These are phyloP conservation scores for Steinernema khuongi DNA, from an alignment of 1,140 invertebrate genomes.

Conservation along the genomic window DNA sequence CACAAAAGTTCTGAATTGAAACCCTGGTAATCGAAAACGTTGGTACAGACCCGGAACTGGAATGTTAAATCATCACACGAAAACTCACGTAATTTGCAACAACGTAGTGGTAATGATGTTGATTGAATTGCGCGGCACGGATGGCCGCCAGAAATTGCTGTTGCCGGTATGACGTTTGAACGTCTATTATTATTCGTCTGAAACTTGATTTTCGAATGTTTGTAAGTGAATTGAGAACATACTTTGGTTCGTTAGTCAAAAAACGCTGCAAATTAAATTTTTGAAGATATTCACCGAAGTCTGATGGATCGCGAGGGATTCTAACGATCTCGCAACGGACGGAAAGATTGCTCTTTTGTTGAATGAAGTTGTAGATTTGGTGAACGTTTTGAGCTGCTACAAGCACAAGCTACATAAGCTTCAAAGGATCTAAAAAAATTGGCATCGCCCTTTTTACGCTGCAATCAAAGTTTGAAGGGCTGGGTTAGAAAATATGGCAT, in stretches of 20 bases:
- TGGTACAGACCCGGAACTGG: too few relatives aligned
- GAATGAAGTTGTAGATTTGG: constrained; percentile 41
- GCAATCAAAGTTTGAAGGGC: too few relatives aligned
- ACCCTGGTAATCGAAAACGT: too few relatives aligned
- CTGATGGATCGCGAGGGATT: constrained; percentile 42
- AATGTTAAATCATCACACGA: neutral
- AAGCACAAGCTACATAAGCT: neutral
- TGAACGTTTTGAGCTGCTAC: constrained; percentile 47
- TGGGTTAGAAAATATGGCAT: too few relatives aligned
- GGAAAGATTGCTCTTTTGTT: constrained; percentile 43
- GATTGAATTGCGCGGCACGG: constrained; percentile 56
- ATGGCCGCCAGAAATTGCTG: constrained; percentile 54
- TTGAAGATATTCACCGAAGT: constrained; percentile 51
- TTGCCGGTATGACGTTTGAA: constrained; percentile 42
- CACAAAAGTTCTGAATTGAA: too few relatives aligned
- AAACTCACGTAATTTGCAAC: constrained; percentile 47
- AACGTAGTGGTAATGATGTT: constrained; percentile 56
- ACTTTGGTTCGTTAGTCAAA: constrained; percentile 16
- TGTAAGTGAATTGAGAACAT: constrained; percentile 22
- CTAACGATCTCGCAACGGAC: constrained; percentile 49
- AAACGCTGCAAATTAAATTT: constrained; percentile 46
- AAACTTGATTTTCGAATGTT: constrained; percentile 14
- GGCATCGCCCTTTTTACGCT: too few relatives aligned
- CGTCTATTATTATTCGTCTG: constrained; percentile 43
- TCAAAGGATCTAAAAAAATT: too few relatives aligned